Evolutionary conservation across 2,888 invertebrate species (phyloP), one percentile per base, ranked within the genome.

Genomic region (Steinernema carpocapsae): DNA sequence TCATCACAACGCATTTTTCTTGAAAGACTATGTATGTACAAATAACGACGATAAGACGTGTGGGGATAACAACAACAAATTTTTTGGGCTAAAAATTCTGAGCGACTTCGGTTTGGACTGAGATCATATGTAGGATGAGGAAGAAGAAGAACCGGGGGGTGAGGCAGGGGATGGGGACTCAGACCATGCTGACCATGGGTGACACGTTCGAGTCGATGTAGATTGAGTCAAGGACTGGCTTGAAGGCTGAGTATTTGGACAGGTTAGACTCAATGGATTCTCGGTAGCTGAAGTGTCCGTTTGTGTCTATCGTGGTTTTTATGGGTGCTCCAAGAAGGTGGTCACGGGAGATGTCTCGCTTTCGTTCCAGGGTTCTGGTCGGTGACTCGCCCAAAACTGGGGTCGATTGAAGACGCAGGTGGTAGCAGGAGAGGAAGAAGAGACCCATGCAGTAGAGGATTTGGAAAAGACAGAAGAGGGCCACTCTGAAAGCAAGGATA

Each of bases 101-200:
- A 48, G 48, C 48, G 48, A 48, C 17, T 48, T 48, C 17, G 48
- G 14, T 12, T 14, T 48, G 19, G 14, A 64, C 24, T 64, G 64
- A 64, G 64, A 64, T 64, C 64, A 32, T 52, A 22, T 4, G 52
- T 19, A 24, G 22, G 24, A 24, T n/a, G 37, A 37, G 3, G 37
- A 37, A 10, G 37, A 37, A n/a, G 19, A 32, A 14, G 64, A 64
- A 64, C 64, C 64, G 64, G 64, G 32, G 19, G 12, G 17, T 64
- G 37, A 37, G 37, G 37, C 37, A 37, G 37, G 3, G 37, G 10
- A 37, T 6, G 10, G n/a, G 1, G 12, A 17, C 3, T 64, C 32
- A 64, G 1, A 64, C 64, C 32, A 64, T 64, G n/a, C 64, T 64
- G 64, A 64, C 64, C 64, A 64, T 64, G 1, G 64, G 64, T 2